phyloP scores from a whole-genome alignment of 2,113 vertebrate genomes.

The Seriola quinqueradiata region DNA sequence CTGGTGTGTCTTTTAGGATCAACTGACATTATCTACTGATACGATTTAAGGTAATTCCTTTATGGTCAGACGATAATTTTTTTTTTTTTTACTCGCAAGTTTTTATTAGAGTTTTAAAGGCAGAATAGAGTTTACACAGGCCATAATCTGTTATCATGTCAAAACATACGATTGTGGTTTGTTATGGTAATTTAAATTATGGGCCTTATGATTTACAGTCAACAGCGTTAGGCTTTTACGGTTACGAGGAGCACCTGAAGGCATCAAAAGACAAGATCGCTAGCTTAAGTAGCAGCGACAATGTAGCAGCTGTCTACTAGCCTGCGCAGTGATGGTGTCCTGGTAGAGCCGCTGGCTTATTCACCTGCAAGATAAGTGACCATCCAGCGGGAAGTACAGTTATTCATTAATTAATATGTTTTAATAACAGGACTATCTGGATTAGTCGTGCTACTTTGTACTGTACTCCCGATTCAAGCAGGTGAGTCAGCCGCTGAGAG shows the following conservation, averaged over 20 bases:
- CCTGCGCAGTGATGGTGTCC: conserved; percentile 20
- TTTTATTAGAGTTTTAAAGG: neutral
- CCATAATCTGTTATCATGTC: neutral
- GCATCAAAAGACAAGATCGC: conserved; percentile 26
- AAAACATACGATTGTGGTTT: neutral
- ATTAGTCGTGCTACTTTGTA: neutral
- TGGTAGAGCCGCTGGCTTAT: neutral
- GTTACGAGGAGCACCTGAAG: conserved; percentile 36
- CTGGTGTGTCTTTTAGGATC: neutral
- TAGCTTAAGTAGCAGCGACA: neutral
- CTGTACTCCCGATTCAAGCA: neutral
- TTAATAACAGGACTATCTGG: neutral
- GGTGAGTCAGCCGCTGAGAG: conserved; percentile 28
- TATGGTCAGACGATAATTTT: neutral
- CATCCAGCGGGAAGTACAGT: neutral
- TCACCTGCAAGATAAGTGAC: neutral
- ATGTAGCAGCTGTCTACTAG: neutral
- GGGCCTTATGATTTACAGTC: neutral
- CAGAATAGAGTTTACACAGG: neutral
- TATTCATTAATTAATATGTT: neutral
- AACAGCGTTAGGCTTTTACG: accelerated
- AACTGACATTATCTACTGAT: neutral
- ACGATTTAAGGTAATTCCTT: neutral
- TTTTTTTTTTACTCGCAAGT: neutral
- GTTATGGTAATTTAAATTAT: neutral